These are phyloP conservation scores for Morphnarchus princeps DNA, from an alignment of 2,113 vertebrate genomes.

Conservation along the genomic window DNA sequence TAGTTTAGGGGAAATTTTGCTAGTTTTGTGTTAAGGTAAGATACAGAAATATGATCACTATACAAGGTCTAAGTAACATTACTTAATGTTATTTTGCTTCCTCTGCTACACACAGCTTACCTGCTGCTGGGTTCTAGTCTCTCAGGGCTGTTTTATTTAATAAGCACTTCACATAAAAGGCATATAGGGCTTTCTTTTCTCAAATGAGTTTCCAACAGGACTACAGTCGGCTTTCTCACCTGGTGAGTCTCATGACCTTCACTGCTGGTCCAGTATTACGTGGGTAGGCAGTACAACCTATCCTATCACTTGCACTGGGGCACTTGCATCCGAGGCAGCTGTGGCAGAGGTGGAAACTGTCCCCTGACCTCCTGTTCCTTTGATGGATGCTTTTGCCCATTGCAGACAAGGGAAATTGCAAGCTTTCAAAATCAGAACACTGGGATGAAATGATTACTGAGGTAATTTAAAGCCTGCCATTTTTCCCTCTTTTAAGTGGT, in stretches of 20 bases:
- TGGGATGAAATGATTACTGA: not conserved
- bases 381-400: not conserved
- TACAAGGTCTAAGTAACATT: not conserved
- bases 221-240: not conserved
- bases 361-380: not conserved
- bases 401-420: not conserved
- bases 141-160: not conserved
- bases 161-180: not conserved
- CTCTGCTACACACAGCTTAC: not conserved
- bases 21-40: not conserved
- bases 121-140: not conserved
- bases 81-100: not conserved
- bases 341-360: not conserved
- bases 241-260: not conserved
- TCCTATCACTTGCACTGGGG: not conserved
- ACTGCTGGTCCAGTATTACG: not conserved
- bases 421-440: not conserved
- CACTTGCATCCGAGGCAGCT: not conserved
- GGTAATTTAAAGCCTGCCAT: not conserved
- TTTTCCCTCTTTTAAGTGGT: not conserved
- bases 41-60: not conserved
- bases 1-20: not conserved
- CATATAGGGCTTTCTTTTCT: not conserved
- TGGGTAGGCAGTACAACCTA: not conserved
- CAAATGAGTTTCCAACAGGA: not conserved